Conservation (phyloP, 2,888 invertebrate genomes). For the Sinohyriopsis cumingii region DNA sequence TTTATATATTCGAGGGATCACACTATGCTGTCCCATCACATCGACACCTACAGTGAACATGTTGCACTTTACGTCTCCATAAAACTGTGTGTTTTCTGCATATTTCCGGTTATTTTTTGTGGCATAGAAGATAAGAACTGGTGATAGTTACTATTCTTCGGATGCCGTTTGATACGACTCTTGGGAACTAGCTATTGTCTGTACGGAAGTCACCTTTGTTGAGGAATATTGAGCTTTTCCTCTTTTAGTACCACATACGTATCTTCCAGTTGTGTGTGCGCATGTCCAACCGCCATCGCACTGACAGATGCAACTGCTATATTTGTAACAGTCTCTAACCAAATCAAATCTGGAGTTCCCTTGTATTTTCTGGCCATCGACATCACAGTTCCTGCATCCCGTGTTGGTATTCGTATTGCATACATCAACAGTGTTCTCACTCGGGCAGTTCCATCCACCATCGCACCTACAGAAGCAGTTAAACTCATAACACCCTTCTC, state of each 20-base stretch:
- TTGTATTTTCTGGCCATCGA: slow-evolving; percentile 31
- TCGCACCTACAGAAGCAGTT: slow-evolving; percentile 48
- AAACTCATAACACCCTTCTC: slow-evolving; percentile 43
- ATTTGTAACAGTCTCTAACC: slow-evolving; percentile 36
- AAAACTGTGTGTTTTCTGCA: neutral
- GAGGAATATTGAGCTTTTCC: too few relatives aligned
- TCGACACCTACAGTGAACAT: neutral
- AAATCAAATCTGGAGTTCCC: slow-evolving; percentile 41
- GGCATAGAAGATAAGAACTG: neutral
- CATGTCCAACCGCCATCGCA: slow-evolving; percentile 34
- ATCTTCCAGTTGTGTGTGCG: slow-evolving; percentile 5
- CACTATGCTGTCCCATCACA: neutral
- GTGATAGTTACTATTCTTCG: too few relatives aligned
- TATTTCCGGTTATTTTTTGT: neutral
- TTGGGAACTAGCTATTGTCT: too few relatives aligned
- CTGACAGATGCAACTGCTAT: slow-evolving; percentile 41
- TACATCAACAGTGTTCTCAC: slow-evolving; percentile 35
- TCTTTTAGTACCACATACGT: slow-evolving; percentile 12
- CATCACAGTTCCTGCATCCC: slow-evolving; percentile 47
- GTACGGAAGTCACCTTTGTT: too few relatives aligned
- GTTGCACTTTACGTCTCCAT: neutral
- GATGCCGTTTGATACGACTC: too few relatives aligned
- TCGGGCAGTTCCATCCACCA: slow-evolving; percentile 47
- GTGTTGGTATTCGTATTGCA: slow-evolving; percentile 38
- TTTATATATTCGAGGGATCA: too few relatives aligned